These are phyloP conservation scores for Eledone cirrhosa DNA, from an alignment of 2,888 invertebrate species.

Conservation along the genomic window DNA sequence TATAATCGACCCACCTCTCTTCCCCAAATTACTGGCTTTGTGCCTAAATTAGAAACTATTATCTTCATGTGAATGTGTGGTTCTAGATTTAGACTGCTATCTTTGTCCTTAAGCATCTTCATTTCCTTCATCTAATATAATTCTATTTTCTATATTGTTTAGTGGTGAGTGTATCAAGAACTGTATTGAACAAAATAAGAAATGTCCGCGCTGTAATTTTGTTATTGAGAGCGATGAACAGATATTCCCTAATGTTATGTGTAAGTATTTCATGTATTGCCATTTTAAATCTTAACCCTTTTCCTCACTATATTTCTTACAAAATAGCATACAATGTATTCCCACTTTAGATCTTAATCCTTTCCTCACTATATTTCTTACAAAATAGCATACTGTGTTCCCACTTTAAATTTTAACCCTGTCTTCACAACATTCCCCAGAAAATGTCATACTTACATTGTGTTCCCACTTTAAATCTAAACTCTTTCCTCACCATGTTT, in stretches of 20 bases:
- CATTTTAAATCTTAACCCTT: neutral
- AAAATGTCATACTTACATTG: too few species aligned
- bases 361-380: neutral
- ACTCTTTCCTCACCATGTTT: too few species aligned
- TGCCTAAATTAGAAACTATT: neutral
- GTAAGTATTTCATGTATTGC: slow-evolving; percentile 53
- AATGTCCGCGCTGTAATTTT: slow-evolving; percentile 86
- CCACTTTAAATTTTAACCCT: too few species aligned
- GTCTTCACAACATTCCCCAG: too few species aligned
- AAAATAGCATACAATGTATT: neutral
- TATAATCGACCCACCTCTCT: neutral
- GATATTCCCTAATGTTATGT: slow-evolving; percentile 85
- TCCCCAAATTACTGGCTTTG: too few species aligned
- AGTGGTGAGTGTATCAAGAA: slow-evolving; percentile 75
- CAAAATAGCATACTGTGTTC: neutral
- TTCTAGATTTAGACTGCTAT: too few species aligned
- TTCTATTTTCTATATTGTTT: too few species aligned
- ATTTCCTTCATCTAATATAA: too few species aligned
- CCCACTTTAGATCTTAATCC: neutral
- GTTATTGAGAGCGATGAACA: slow-evolving; percentile 76
- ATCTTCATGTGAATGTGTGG: neutral
- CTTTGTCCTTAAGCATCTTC: too few species aligned
- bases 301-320: neutral
- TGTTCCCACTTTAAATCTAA: too few species aligned
- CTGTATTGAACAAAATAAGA: slow-evolving; percentile 74